A percentile compares a stretch with the other conserved stretches of the same genome.
These are phyloP conservation scores for Ylistrum balloti DNA, from an alignment of 1,140 invertebrate species.

Conservation along the genomic window DNA sequence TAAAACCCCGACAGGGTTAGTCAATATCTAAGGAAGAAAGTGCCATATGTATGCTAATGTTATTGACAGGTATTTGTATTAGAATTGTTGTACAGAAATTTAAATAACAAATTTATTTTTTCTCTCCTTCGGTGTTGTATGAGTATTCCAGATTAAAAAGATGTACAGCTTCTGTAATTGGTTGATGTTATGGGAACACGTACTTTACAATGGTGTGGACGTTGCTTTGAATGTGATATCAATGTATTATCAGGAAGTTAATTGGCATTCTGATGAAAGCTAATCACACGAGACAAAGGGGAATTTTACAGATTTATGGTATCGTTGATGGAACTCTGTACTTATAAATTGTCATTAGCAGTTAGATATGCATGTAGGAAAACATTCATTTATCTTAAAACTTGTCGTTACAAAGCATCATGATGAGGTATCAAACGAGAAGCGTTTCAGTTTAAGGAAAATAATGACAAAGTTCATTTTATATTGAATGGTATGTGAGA, in stretches of 20 bases:
- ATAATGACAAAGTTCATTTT: too few relatives aligned
- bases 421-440: neutral
- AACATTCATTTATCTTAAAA: neutral
- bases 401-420: neutral
- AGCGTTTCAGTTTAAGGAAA: too few relatives aligned
- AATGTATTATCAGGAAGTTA: neutral
- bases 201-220: neutral
- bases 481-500: too few relatives aligned
- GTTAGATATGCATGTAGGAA: neutral
- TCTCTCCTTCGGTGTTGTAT: neutral
- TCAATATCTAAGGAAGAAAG: too few relatives aligned
- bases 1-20: too few relatives aligned
- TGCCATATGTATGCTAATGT: too few relatives aligned
- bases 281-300: neutral
- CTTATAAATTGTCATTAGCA: conserved; percentile 33
- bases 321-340: neutral
- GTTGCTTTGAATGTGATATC: neutral
- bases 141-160: neutral
- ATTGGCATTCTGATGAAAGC: neutral
- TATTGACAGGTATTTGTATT: neutral
- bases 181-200: neutral
- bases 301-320: neutral
- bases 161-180: neutral
- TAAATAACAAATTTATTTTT: neutral
- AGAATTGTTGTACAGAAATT: neutral